Conservation (phyloP, 1,140 invertebrate genomes). For the Tenebrio molitor region DNA sequence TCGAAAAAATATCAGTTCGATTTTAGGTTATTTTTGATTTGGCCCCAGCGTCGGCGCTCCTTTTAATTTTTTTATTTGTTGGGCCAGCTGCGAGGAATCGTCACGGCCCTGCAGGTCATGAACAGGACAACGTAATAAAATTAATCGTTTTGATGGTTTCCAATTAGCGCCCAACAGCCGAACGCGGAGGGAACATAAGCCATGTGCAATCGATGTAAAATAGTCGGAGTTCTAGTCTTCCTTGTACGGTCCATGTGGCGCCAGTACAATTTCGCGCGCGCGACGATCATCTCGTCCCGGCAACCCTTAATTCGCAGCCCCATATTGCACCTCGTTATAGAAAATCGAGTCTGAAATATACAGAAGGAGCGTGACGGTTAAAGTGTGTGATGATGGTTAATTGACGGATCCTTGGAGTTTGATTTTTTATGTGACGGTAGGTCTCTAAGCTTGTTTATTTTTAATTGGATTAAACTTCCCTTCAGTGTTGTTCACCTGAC, state of each 20-base stretch:
- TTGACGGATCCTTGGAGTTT: neutral
- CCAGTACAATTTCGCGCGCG: constrained; percentile 44
- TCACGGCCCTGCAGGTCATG: too few relatives aligned
- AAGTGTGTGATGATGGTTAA: neutral
- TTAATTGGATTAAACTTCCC: neutral
- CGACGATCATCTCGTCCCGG: constrained; percentile 41
- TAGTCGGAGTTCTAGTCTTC: constrained; percentile 37
- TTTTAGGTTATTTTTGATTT: too few relatives aligned
- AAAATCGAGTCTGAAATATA: neutral
- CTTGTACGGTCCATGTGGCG: constrained; percentile 45
- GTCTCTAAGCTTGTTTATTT: neutral
- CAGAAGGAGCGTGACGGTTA: neutral
- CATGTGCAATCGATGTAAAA: constrained; percentile 45
- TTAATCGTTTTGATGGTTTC: constrained; percentile 37
- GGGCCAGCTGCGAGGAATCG: neutral
- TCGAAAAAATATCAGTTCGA: too few relatives aligned
- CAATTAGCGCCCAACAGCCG: constrained; percentile 22
- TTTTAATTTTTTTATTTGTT: neutral
- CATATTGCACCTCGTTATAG: constrained; percentile 32
- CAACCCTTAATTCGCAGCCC: constrained; percentile 32
- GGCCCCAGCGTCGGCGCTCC: neutral
- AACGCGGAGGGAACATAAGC: constrained; percentile 20
- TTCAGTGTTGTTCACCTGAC: too few relatives aligned
- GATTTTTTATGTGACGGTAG: constrained; percentile 19
- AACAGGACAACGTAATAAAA: constrained; percentile 37